Evolutionary conservation across 2,797 vertebrate species (phyloP).

Genomic region (Danio tinwini): DNA sequence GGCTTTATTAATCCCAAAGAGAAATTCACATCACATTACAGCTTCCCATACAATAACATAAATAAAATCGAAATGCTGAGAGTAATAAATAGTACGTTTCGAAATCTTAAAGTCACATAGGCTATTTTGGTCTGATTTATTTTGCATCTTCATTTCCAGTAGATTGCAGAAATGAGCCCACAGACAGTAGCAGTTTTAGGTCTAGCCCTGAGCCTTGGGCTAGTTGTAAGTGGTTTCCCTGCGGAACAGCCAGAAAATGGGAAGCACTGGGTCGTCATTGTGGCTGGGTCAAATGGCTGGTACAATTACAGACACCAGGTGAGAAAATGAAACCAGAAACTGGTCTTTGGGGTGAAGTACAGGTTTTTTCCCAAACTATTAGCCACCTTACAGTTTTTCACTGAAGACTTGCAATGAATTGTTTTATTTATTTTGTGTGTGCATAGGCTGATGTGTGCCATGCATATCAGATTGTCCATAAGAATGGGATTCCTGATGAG

Average conservation of each 20-base stretch:
- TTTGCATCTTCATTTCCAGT: not conserved
- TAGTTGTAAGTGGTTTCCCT: constrained; percentile 66
- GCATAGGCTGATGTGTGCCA: constrained; percentile 93
- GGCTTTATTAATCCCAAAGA: too few species aligned
- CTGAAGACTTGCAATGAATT: not conserved
- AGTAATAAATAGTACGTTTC: too few species aligned
- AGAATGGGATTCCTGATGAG: constrained; percentile 94
- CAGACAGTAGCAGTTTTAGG: constrained; percentile 69
- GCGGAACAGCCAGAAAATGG: constrained; percentile 74
- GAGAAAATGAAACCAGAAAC: constrained; percentile 50
- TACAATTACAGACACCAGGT: constrained; percentile 99
- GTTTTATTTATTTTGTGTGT: constrained; percentile 11
- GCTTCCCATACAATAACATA: too few species aligned
- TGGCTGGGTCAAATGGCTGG: constrained; percentile 93
- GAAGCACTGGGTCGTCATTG: constrained; percentile 95
- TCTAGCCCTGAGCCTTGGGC: constrained; percentile 72
- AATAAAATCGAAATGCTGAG: too few species aligned
- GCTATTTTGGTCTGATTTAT: not conserved
- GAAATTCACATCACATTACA: too few species aligned
- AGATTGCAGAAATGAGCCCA: constrained; percentile 71
- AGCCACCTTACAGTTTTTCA: not conserved
- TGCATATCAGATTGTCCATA: constrained; percentile 94
- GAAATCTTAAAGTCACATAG: not conserved
- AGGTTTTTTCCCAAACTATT: not conserved
- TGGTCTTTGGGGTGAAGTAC: constrained; percentile 1